These are phyloP conservation scores for Actenoides hombroni DNA, from an alignment of 2,113 vertebrate species.

Conservation along the genomic window DNA sequence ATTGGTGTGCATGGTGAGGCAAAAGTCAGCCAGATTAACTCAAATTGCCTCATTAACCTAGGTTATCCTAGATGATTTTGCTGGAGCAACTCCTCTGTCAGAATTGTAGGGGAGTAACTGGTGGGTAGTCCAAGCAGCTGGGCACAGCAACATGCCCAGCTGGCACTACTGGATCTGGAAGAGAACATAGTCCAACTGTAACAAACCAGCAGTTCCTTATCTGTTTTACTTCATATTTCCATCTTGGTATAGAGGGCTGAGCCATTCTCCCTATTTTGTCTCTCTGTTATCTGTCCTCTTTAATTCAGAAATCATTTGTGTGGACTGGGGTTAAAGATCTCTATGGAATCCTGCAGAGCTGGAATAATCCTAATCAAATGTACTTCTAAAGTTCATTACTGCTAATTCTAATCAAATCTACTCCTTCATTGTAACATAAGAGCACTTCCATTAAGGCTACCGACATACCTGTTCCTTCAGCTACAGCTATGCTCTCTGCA, in stretches of 20 bases:
- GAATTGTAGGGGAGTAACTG: background rate
- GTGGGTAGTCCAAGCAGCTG: background rate
- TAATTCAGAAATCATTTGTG: background rate
- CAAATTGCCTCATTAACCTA: background rate
- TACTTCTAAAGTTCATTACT: background rate
- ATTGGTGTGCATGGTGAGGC: background rate
- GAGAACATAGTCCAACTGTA: background rate
- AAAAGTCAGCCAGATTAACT: background rate
- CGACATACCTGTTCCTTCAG: background rate
- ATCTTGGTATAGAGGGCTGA: background rate
- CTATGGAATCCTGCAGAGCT: background rate
- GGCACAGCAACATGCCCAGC: background rate
- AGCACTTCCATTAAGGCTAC: background rate
- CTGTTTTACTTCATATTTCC: background rate
- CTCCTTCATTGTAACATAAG: background rate
- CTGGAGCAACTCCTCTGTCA: background rate
- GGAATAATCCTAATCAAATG: background rate
- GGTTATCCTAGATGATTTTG: background rate
- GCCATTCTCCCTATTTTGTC: background rate
- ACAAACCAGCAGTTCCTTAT: background rate
- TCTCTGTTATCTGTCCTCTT: background rate
- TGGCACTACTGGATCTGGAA: background rate
- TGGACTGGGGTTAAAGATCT: background rate
- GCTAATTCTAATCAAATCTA: background rate
- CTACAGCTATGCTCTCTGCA: background rate